Percentiles rank a stretch among this genome's conserved stretches.
phyloP scores from a whole-genome alignment of 2,113 vertebrate species.

The Candoia aspera region DNA sequence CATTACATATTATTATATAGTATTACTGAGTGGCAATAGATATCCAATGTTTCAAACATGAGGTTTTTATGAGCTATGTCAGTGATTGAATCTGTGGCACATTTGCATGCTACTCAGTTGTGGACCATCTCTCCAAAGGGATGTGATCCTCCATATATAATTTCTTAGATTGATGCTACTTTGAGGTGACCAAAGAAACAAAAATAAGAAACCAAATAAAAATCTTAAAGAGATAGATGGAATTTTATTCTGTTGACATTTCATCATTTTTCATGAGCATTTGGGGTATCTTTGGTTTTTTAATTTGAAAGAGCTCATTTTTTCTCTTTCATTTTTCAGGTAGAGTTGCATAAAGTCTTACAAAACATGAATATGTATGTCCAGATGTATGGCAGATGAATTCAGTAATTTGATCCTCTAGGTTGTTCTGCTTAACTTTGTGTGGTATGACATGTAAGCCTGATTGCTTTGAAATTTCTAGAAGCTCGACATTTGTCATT shows the following conservation, averaged over 20 bases:
- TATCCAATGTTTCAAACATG: neutral
- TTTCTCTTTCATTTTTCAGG: slow-evolving; percentile 45
- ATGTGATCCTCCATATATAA: neutral
- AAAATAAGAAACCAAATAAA: neutral
- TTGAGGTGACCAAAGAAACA: neutral
- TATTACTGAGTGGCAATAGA: neutral
- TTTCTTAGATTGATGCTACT: neutral
- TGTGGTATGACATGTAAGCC: slow-evolving; percentile 46
- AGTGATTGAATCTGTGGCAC: neutral
- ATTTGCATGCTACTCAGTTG: neutral
- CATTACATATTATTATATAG: neutral
- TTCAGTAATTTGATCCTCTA: slow-evolving; percentile 60
- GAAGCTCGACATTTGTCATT: slow-evolving; percentile 21
- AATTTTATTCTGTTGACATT: neutral
- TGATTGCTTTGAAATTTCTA: slow-evolving; percentile 39
- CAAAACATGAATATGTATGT: slow-evolving; percentile 47
- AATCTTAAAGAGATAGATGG: neutral
- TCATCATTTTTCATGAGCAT: neutral
- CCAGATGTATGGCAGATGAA: slow-evolving; percentile 58
- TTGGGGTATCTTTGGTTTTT: neutral
- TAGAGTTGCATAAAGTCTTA: slow-evolving; percentile 31
- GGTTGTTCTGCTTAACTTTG: slow-evolving; percentile 41
- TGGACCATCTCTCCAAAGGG: neutral
- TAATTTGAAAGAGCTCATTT: slow-evolving; percentile 32
- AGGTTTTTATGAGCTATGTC: neutral